Percentiles rank a stretch among this genome's conserved stretches.
These are phyloP conservation scores for Lydus trimaculatus DNA, from an alignment of 2,888 invertebrate genomes.

Conservation along the genomic window DNA sequence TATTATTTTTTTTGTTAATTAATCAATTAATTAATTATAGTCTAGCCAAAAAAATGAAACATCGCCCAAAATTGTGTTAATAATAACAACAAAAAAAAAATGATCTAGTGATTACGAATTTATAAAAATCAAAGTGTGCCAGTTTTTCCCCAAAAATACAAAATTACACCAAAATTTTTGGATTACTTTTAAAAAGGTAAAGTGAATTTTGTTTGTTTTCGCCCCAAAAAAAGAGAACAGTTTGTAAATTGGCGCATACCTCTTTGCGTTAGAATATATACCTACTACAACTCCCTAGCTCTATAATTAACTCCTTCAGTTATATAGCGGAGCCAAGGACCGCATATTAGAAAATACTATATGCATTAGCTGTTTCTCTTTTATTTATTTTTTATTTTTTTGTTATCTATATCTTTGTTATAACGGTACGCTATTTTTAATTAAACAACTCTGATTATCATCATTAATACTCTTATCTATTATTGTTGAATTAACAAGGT, in stretches of 20 bases:
- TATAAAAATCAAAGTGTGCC: neutral
- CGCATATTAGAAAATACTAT: neutral
- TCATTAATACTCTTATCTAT: no score
- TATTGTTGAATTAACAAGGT: conserved; percentile 45
- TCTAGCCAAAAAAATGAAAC: neutral
- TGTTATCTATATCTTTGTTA: neutral
- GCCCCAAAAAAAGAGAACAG: neutral
- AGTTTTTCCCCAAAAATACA: no score
- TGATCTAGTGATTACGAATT: no score
- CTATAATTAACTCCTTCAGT: conserved; percentile 22
- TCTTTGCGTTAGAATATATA: no score
- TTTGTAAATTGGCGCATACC: neutral
- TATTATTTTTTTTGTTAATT: conserved; percentile 34
- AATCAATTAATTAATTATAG: conserved; percentile 1
- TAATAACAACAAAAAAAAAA: neutral
- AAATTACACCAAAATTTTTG: no score
- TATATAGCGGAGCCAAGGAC: conserved; percentile 8
- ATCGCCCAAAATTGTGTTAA: neutral
- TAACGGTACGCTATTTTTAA: conserved; percentile 26
- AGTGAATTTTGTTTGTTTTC: no score
- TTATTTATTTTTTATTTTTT: neutral
- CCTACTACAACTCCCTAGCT: neutral
- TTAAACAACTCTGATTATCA: conserved; percentile 18
- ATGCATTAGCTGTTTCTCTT: neutral
- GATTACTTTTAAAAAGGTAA: neutral